phyloP scores from a whole-genome alignment of 2,888 invertebrate species.

The Ypsolopha scabrella region DNA sequence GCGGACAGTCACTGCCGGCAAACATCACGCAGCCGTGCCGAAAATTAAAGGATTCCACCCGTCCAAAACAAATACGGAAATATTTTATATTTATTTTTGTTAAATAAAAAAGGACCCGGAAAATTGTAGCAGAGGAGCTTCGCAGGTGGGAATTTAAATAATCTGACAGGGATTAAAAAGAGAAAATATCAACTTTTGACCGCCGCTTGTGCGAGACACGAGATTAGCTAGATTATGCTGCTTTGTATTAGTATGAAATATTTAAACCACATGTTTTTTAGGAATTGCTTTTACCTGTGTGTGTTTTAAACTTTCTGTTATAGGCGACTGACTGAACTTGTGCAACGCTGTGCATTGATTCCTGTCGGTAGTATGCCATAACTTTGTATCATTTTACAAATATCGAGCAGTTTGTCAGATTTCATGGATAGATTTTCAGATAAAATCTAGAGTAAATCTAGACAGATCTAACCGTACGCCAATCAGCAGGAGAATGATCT shows the following conservation, averaged over 20 bases:
- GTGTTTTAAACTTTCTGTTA: neutral
- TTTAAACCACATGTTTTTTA: neutral
- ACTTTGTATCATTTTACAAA: too few relatives aligned
- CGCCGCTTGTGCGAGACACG: conserved; percentile 39
- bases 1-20: conserved; percentile 27
- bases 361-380: too few relatives aligned
- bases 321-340: neutral
- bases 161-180: conserved; percentile 69
- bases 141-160: conserved; percentile 71
- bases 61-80: conserved; percentile 67
- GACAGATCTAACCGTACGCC: neutral
- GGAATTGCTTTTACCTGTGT: neutral
- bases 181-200: conserved; percentile 67
- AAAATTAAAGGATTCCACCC: conserved; percentile 67
- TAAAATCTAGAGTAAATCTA: neutral
- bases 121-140: conserved; percentile 39
- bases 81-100: conserved; percentile 67
- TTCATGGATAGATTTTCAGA: too few relatives aligned
- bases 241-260: neutral
- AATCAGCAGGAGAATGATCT: neutral
- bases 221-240: conserved; percentile 28
- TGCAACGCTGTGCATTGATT: too few relatives aligned
- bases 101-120: conserved; percentile 49
- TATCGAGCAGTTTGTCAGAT: too few relatives aligned
- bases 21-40: conserved; percentile 55